Percentiles rank a stretch among this genome's conserved stretches.
Evolutionary conservation across 1,140 invertebrate species (phyloP).

Genomic region (Macrotrachela quadricornifera): DNA sequence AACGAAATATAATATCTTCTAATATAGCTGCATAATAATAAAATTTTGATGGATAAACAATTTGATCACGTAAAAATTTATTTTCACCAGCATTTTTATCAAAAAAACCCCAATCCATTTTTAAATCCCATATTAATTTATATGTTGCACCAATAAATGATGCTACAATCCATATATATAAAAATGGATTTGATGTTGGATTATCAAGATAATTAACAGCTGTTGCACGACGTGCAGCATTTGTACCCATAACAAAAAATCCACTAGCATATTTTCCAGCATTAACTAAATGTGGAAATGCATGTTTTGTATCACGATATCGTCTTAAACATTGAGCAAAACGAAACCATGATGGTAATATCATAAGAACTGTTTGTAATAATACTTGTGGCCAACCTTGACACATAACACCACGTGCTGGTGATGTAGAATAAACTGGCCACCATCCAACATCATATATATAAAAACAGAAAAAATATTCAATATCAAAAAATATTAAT

Average conservation of each 20-base stretch:
- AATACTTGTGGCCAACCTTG: not conserved
- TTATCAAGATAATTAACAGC: conserved; percentile 15
- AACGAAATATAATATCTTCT: conserved; percentile 76
- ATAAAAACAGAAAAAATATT: conserved; percentile 56
- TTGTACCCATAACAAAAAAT: conserved; percentile 55
- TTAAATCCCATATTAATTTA: conserved; percentile 78
- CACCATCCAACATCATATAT: conserved; percentile 10
- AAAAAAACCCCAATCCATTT: conserved; percentile 93
- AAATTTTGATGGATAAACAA: conserved; percentile 39
- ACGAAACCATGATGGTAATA: conserved; percentile 78
- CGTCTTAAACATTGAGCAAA: conserved; percentile 89
- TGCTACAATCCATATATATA: conserved; percentile 24
- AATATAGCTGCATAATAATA: conserved; percentile 94
- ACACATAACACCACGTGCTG: not conserved
- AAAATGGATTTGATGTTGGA: conserved; percentile 20
- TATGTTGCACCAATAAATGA: conserved; percentile 57
- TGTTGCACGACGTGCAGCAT: not conserved
- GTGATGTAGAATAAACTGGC: not conserved
- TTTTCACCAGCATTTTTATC: conserved; percentile 64
- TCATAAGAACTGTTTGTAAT: not conserved
- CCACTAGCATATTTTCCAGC: conserved; percentile 95
- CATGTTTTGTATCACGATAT: conserved; percentile 48
- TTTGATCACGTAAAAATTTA: conserved; percentile 40
- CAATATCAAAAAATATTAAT: conserved; percentile 69
- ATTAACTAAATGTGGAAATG: conserved; percentile 83